phyloP scores from a whole-genome alignment of 2,113 vertebrate genomes.

The Pollachius pollachius region DNA sequence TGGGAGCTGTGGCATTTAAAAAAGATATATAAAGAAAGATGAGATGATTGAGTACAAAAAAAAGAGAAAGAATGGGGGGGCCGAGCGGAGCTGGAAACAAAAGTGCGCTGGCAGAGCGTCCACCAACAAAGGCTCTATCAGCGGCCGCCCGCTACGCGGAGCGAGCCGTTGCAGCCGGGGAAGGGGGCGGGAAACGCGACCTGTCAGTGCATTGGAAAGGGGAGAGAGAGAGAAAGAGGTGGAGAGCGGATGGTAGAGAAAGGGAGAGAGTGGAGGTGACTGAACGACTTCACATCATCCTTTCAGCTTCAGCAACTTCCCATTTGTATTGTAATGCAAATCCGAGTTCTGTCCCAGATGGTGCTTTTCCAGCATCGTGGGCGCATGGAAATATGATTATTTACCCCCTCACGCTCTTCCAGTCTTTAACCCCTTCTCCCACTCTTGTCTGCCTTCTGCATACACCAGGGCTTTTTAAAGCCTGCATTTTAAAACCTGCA shows the following conservation, averaged over 20 bases:
- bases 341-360: slow-evolving; percentile 72
- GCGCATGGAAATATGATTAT: slow-evolving; percentile 76
- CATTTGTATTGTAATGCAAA: slow-evolving; percentile 81
- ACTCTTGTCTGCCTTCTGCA: slow-evolving; percentile 45
- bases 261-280: slow-evolving; percentile 43
- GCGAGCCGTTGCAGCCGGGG: slow-evolving; percentile 17
- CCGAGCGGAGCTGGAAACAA: slow-evolving; percentile 36
- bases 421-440: slow-evolving; percentile 57
- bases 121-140: slow-evolving; percentile 55
- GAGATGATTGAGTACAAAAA: slow-evolving; percentile 37
- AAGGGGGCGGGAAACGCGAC: slow-evolving; percentile 44
- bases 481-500: slow-evolving; percentile 15
- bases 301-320: slow-evolving; percentile 77
- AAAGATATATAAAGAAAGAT: slow-evolving; percentile 28
- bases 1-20: slow-evolving; percentile 58
- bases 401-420: slow-evolving; percentile 63
- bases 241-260: too few species aligned
- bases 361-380: slow-evolving; percentile 72
- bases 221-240: neutral
- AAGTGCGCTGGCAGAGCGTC: slow-evolving; percentile 32
- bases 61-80: slow-evolving; percentile 10
- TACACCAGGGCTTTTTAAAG: slow-evolving; percentile 45
- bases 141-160: slow-evolving; percentile 47
- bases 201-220: slow-evolving; percentile 49
- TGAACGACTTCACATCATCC: slow-evolving; percentile 73